phyloP scores from a whole-genome alignment of 1,140 invertebrate genomes.

The Procambarus clarkii region DNA sequence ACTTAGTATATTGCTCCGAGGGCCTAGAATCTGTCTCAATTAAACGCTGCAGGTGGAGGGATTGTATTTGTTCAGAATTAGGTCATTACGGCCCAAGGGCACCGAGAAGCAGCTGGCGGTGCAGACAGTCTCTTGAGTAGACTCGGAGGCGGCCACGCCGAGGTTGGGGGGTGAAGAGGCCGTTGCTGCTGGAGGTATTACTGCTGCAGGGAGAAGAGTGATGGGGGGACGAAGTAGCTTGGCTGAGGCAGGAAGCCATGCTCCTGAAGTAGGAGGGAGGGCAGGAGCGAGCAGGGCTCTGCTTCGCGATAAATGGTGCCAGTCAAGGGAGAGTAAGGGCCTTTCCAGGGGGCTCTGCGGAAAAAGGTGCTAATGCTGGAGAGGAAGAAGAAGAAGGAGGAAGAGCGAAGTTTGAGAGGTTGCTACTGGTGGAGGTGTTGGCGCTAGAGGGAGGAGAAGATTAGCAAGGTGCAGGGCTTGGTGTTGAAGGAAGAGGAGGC shows the following conservation, averaged over 20 bases:
- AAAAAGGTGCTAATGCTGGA: background rate
- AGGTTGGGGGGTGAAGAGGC: background rate
- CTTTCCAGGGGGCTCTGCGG: background rate
- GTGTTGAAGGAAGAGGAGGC: background rate
- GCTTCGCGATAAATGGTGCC: background rate
- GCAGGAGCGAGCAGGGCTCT: background rate
- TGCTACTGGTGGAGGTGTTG: background rate
- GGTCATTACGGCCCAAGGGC: background rate
- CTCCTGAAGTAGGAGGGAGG: background rate
- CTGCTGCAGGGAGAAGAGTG: conserved; percentile 5
- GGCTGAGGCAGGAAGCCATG: background rate
- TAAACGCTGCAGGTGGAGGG: conserved; percentile 27
- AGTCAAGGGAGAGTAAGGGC: background rate
- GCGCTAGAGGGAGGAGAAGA: background rate
- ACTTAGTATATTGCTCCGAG: conserved; percentile 51
- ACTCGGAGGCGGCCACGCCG: background rate
- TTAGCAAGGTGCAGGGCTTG: background rate
- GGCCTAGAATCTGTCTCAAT: conserved; percentile 57
- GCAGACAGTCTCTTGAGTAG: background rate
- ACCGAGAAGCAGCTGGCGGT: too few species aligned
- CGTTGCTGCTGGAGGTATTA: background rate
- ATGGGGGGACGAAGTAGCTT: background rate
- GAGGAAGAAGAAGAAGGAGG: background rate
- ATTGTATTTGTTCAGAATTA: conserved; percentile 25
- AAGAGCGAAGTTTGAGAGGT: background rate